A percentile compares a stretch with the other conserved stretches of the same genome.
These are phyloP conservation scores for Sus cebifrons DNA, from an alignment of 2,797 vertebrate species.

Conservation along the genomic window DNA sequence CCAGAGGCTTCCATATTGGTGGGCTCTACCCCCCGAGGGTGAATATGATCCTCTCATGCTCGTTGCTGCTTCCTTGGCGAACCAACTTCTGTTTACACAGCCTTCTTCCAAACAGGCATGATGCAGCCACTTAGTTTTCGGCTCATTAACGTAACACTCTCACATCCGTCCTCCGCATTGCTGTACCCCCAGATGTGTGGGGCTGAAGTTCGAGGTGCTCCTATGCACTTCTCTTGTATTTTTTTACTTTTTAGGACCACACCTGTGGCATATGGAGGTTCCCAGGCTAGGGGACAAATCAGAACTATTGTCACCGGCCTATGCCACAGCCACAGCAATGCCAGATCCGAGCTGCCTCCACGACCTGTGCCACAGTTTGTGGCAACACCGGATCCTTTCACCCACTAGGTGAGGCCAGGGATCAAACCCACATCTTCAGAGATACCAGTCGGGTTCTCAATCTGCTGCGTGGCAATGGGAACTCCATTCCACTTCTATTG, in stretches of 20 bases:
- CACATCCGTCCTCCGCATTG: background rate
- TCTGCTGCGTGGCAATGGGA: no score
- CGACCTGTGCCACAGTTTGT: no score
- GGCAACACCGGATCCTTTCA: no score
- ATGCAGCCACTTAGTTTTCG: background rate
- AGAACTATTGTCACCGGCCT: no score
- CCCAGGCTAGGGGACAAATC: no score
- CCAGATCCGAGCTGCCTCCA: no score
- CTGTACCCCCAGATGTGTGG: background rate
- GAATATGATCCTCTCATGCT: background rate
- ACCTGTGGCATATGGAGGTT: no score
- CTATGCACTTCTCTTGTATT: background rate
- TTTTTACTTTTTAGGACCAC: no score
- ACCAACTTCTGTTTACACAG: background rate
- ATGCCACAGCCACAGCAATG: no score
- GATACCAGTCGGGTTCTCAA: no score
- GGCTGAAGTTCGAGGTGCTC: background rate
- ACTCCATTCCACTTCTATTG: background rate
- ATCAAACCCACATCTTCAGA: no score
- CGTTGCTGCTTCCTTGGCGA: background rate
- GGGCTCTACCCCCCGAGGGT: background rate
- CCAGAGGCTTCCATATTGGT: background rate
- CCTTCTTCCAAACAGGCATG: background rate
- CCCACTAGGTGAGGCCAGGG: no score
- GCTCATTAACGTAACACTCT: background rate